A percentile compares a stretch with the other conserved stretches of the same genome.
Evolutionary conservation across 2,797 vertebrate species (phyloP).

Genomic region (Anas acuta): DNA sequence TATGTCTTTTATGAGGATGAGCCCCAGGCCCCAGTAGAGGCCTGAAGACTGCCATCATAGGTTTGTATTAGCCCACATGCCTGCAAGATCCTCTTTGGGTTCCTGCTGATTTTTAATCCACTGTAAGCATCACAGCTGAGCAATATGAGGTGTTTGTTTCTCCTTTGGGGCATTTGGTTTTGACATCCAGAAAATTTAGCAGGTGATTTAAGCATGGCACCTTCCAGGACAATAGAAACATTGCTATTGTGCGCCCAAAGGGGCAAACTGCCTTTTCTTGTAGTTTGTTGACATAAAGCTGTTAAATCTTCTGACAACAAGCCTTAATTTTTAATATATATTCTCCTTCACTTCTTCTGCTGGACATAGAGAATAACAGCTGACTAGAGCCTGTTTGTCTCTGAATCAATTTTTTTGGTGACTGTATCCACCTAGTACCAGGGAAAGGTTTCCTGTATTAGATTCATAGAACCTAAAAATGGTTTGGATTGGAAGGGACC

Average conservation of each 20-base stretch:
- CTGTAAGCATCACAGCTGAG: neutral
- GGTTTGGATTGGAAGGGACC: no score
- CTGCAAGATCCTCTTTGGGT: neutral
- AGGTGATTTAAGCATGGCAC: neutral
- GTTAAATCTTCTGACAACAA: neutral
- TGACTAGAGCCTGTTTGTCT: neutral
- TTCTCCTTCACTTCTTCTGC: neutral
- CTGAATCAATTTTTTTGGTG: neutral
- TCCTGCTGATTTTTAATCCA: slow-evolving; percentile 15
- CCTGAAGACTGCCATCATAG: neutral
- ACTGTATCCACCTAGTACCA: neutral
- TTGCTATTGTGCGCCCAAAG: neutral
- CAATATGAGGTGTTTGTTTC: neutral
- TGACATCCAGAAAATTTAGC: neutral
- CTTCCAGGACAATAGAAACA: neutral
- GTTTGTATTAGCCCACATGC: neutral
- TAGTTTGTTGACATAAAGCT: neutral
- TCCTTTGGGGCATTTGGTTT: neutral
- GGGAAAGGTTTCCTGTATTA: neutral
- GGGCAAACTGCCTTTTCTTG: neutral
- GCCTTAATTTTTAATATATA: neutral
- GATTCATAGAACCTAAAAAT: no score
- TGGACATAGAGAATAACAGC: neutral
- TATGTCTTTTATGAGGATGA: neutral
- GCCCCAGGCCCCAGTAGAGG: neutral